phyloP scores from a whole-genome alignment of 2,797 vertebrate species.

The Ispidina lecontei region DNA sequence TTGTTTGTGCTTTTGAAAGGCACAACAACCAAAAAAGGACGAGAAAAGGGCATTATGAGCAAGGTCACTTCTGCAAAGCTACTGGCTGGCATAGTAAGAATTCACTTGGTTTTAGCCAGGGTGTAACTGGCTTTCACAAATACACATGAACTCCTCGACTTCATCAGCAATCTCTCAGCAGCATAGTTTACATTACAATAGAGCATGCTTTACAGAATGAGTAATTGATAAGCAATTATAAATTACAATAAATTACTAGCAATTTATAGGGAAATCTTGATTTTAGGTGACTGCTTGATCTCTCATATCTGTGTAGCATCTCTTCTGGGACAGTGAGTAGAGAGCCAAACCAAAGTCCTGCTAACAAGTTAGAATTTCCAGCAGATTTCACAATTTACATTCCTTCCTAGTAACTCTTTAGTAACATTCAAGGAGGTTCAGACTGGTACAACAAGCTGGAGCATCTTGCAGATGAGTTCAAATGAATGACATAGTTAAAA shows the following conservation, averaged over 20 bases:
- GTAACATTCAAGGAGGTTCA: not conserved
- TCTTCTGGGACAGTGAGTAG: not conserved
- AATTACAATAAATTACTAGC: not conserved
- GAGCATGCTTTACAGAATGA: not conserved
- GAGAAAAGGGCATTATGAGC: not conserved
- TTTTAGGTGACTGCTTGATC: not conserved
- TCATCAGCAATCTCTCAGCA: not conserved
- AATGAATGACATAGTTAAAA: not conserved
- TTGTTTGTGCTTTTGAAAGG: not conserved
- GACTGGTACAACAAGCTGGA: not conserved
- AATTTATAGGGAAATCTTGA: not conserved
- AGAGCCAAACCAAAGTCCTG: not conserved
- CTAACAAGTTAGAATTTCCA: not conserved
- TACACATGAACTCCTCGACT: not conserved
- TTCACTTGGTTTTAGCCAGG: not conserved
- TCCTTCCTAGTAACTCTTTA: not conserved
- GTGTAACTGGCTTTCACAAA: not conserved
- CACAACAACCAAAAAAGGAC: not conserved
- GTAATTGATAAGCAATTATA: not conserved
- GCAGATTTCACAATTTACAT: not conserved
- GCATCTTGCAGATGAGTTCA: not conserved
- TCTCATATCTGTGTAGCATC: accelerated
- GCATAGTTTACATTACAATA: not conserved
- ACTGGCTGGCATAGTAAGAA: not conserved
- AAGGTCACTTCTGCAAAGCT: not conserved